Percentiles rank a stretch among this genome's conserved stretches.
These are phyloP conservation scores for Gryon sp. DNA, from an alignment of 1,140 invertebrate genomes.

Conservation along the genomic window DNA sequence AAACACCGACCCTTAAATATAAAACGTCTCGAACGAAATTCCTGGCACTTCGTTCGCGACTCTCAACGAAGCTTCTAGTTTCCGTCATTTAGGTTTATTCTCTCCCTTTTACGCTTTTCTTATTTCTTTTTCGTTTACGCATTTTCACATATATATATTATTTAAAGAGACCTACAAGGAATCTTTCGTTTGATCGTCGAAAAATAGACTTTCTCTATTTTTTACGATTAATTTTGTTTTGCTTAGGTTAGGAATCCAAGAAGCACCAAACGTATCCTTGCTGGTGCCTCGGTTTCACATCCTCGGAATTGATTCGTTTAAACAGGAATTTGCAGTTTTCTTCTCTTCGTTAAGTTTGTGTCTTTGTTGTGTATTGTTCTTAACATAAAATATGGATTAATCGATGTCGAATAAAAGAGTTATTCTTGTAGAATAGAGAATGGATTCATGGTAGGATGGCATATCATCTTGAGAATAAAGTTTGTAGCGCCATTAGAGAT, in stretches of 20 bases:
- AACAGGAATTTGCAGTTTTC: conserved; percentile 11
- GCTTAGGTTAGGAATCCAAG: conserved; percentile 10
- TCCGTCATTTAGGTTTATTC: conserved; percentile 5
- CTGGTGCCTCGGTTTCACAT: neutral
- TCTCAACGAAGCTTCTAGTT: conserved; percentile 21
- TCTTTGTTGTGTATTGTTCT: neutral
- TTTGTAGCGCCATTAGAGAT: conserved; percentile 60
- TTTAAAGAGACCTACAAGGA: no score
- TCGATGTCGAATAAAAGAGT: conserved; percentile 54
- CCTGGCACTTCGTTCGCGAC: conserved; percentile 8
- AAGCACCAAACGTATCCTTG: no score
- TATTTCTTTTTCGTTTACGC: neutral
- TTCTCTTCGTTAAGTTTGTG: conserved; percentile 16
- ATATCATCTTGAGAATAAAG: conserved; percentile 77
- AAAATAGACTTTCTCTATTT: conserved; percentile 51
- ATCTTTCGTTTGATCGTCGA: conserved; percentile 29
- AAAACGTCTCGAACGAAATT: conserved; percentile 19
- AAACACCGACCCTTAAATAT: conserved; percentile 44
- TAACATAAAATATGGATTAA: conserved; percentile 49
- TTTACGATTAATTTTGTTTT: conserved; percentile 35
- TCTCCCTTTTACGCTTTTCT: neutral
- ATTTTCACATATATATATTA: no score
- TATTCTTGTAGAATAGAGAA: conserved; percentile 5
- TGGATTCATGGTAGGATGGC: conserved; percentile 49
- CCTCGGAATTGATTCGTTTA: neutral